Conservation (phyloP, 2,888 invertebrate species). For the Lasioglossum vierecki region DNA sequence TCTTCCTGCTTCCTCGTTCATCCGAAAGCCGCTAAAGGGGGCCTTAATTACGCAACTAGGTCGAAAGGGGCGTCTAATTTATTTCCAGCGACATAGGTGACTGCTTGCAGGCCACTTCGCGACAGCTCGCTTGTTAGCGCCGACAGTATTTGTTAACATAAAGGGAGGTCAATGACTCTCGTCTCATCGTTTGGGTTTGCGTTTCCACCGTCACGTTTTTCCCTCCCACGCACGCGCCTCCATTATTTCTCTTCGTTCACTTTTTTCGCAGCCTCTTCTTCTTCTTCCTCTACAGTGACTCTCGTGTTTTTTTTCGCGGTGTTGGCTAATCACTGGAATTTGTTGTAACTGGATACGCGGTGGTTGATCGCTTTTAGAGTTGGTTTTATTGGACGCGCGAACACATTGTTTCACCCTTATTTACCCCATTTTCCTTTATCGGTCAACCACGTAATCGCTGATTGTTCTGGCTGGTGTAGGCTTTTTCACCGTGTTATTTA, state of each 20-base stretch:
- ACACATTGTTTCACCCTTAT: slow-evolving; percentile 3
- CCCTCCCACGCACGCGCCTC: neutral
- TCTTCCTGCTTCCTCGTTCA: slow-evolving; percentile 66
- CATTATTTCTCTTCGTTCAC: neutral
- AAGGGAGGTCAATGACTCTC: slow-evolving; percentile 79
- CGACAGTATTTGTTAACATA: slow-evolving; percentile 78
- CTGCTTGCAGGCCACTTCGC: slow-evolving; percentile 68
- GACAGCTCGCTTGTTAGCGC: slow-evolving; percentile 77
- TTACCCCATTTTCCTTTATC: slow-evolving; percentile 19
- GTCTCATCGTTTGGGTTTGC: slow-evolving; percentile 57
- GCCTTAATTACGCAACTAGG: slow-evolving; percentile 82
- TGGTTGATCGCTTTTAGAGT: neutral
- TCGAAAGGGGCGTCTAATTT: slow-evolving; percentile 82
- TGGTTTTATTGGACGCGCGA: neutral
- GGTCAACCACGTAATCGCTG: slow-evolving; percentile 9
- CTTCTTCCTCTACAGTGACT: neutral
- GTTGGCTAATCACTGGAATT: neutral
- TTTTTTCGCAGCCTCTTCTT: neutral
- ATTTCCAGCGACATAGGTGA: slow-evolving; percentile 80
- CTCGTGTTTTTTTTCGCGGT: neutral
- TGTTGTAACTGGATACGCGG: neutral
- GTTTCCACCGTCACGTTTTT: slow-evolving; percentile 54
- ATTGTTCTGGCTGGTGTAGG: neutral
- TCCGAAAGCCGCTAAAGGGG: slow-evolving; percentile 75
- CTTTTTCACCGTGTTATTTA: slow-evolving; percentile 8